These are phyloP conservation scores for Cyprinodon brontotheroides DNA, from an alignment of 2,113 vertebrate genomes.

Conservation along the genomic window DNA sequence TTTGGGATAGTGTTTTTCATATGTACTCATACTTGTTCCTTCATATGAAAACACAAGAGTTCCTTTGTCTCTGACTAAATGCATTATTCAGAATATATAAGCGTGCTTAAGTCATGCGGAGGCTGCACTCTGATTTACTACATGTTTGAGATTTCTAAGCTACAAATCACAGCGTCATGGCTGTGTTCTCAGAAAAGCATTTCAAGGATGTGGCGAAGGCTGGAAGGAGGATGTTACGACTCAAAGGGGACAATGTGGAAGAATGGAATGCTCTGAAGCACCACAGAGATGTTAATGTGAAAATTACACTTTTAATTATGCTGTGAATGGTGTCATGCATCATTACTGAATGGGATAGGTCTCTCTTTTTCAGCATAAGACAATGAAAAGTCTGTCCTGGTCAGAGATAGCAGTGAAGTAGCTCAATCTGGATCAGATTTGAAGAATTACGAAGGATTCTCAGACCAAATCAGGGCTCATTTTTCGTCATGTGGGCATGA, in stretches of 20 bases:
- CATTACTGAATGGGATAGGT: background rate
- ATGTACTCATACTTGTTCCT: background rate
- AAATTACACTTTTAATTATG: background rate
- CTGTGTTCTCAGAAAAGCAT: slow-evolving; percentile 2
- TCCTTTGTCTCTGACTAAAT: background rate
- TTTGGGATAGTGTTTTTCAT: background rate
- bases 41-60: background rate
- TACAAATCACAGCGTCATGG: background rate
- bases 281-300: background rate
- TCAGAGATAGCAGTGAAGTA: background rate
- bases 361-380: slow-evolving; percentile 6
- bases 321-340: background rate
- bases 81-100: background rate
- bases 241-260: slow-evolving; percentile 15
- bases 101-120: no score
- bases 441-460: background rate
- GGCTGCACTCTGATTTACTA: background rate
- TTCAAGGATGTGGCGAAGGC: background rate
- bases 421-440: slow-evolving; percentile 1
- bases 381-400: slow-evolving; percentile 2
- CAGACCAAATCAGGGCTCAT: background rate
- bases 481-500: slow-evolving; percentile 20
- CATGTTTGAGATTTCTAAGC: background rate
- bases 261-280: background rate
- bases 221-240: slow-evolving; percentile 22